These are phyloP conservation scores for Atta cephalotes DNA, from an alignment of 1,140 invertebrate species.

Conservation along the genomic window DNA sequence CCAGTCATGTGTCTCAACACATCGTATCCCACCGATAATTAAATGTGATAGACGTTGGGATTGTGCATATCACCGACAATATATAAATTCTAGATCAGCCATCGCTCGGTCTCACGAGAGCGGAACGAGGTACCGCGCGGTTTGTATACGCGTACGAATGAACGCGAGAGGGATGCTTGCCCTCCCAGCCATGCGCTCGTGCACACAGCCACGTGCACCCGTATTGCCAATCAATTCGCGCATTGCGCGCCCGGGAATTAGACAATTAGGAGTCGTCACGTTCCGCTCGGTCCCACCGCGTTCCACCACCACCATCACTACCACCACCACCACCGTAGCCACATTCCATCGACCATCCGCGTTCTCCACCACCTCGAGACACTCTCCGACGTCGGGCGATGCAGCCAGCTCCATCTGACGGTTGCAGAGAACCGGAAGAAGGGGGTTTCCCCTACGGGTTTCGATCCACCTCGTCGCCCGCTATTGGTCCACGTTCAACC, in stretches of 20 bases:
- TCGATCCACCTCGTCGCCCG: conserved; percentile 21
- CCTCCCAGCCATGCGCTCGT: conserved; percentile 32
- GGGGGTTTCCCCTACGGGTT: conserved; percentile 20
- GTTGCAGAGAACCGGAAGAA: conserved; percentile 28
- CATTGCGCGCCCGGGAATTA: conserved; percentile 84
- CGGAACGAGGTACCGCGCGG: conserved; percentile 15
- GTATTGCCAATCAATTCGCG: conserved; percentile 84
- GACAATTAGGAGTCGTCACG: conserved; percentile 87
- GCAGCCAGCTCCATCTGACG: conserved; percentile 66
- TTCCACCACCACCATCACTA: conserved; percentile 46
- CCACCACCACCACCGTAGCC: conserved; percentile 56
- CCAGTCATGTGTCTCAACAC: conserved; percentile 20
- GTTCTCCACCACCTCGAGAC: conserved; percentile 37
- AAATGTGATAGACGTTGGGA: conserved; percentile 14
- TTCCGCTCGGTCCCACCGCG: conserved; percentile 73
- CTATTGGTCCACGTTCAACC: conserved; percentile 69
- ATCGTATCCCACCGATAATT: neutral
- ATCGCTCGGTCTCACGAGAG: conserved; percentile 2
- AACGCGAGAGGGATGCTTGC: conserved; percentile 19
- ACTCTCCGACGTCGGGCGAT: neutral
- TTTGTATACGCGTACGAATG: neutral
- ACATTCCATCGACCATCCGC: conserved; percentile 64
- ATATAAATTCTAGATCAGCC: conserved; percentile 65
- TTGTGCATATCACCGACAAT: conserved; percentile 47
- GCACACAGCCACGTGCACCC: conserved; percentile 61